These are phyloP conservation scores for Microctenopoma lineatum DNA, from an alignment of 2,797 vertebrate genomes.

Conservation along the genomic window DNA sequence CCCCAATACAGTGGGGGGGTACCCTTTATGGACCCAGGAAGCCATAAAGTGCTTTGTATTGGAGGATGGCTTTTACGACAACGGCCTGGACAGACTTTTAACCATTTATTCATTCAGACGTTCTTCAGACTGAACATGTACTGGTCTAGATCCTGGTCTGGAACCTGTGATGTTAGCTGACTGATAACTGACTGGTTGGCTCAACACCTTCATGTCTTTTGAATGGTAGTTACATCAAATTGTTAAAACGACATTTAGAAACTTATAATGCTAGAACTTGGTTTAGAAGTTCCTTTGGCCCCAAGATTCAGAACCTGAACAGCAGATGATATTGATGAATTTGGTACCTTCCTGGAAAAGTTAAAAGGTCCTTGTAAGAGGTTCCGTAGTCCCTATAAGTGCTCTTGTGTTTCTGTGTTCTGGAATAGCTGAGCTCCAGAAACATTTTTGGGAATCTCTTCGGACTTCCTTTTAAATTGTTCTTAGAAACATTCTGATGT, in stretches of 20 bases:
- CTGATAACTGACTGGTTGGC: background rate
- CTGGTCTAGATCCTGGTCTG: background rate
- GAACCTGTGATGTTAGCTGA: conserved; percentile 12
- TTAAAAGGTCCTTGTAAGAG: too few relatives aligned
- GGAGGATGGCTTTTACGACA: conserved; percentile 1
- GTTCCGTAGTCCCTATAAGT: background rate
- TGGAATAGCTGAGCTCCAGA: background rate
- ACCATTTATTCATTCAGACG: conserved; percentile 40
- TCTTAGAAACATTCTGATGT: background rate
- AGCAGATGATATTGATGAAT: background rate
- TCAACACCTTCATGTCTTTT: conserved; percentile 4
- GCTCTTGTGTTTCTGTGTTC: background rate
- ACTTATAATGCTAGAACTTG: background rate
- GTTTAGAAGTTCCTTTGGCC: background rate
- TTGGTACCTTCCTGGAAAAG: conserved; percentile 1
- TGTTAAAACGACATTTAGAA: background rate
- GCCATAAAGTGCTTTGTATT: conserved; percentile 15
- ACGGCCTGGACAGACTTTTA: conserved; percentile 22
- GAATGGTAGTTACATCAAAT: background rate
- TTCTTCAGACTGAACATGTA: conserved; percentile 31
- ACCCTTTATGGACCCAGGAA: conserved; percentile 8
- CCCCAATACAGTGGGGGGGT: conserved; percentile 4
- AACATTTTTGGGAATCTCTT: background rate
- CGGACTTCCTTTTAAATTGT: background rate
- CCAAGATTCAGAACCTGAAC: conserved; percentile 7